Evolutionary conservation across 2,888 invertebrate species (phyloP).

Genomic region (Yponomeuta plumbellus): DNA sequence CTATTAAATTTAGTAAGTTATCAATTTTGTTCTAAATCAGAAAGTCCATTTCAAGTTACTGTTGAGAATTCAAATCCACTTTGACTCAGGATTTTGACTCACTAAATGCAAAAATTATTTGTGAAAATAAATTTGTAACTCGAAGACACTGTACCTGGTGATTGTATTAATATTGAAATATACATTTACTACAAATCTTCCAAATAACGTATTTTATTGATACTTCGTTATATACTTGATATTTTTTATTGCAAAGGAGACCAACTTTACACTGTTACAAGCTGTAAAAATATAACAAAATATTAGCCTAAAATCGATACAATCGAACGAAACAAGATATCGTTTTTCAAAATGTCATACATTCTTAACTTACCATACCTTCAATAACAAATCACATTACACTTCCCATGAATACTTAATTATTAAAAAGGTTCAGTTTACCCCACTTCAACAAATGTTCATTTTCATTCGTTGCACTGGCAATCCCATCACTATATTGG

Average conservation of each 20-base stretch:
- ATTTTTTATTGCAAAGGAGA: slow-evolving; percentile 63
- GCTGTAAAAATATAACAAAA: background rate
- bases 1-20: background rate
- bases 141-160: slow-evolving; percentile 71
- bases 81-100: slow-evolving; percentile 39
- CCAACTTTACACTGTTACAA: slow-evolving; percentile 7
- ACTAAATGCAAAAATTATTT: slow-evolving; percentile 48
- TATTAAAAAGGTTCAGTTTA: too few species aligned
- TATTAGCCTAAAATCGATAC: background rate
- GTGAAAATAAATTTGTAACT: slow-evolving; percentile 61
- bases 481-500: too few species aligned
- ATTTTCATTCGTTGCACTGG: too few species aligned
- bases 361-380: slow-evolving; percentile 44
- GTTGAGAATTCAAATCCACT: slow-evolving; percentile 43
- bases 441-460: too few species aligned
- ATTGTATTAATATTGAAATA: slow-evolving; percentile 73
- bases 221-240: slow-evolving; percentile 19
- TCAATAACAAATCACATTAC: slow-evolving; percentile 13
- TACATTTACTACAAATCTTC: slow-evolving; percentile 75
- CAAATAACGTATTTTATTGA: slow-evolving; percentile 15
- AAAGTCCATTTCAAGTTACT: slow-evolving; percentile 41
- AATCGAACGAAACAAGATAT: background rate
- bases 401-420: background rate
- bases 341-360: slow-evolving; percentile 52
- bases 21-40: slow-evolving; percentile 28